Evolutionary conservation across 2,888 invertebrate genomes (phyloP), one percentile per base, ranked within the genome.

Genomic region (Nebria salina): DNA sequence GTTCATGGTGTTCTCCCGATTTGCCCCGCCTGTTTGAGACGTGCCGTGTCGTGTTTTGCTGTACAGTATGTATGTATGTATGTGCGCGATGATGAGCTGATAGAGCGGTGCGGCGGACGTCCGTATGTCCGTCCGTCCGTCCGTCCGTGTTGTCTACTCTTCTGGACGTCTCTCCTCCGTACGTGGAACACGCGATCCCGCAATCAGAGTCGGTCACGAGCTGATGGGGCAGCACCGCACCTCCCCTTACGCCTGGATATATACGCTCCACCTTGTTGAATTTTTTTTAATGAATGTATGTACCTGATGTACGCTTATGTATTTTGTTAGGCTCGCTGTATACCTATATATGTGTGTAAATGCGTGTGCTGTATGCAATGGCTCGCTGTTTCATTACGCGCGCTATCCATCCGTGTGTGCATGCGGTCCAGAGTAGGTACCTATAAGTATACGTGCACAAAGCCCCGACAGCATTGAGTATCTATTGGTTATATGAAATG

Each of bases 131-230:
- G 79, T 34, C n/a, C 66, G 66, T 66, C 66, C 77, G 34, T 34
- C 54, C 54, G 54, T 54, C 54, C 54, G 65, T 78, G 78, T 54
- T 54, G 54, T 78, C 78, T 72, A 78, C 78, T 78, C 78, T 64
- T 42, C 73, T 78, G 78, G 78, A 78, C 78, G 77, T 77, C 77
- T 77, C 68, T 76, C 75, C 65, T 34, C 75, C 15, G 76, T 76
- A 64, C 64, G 42, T 79, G 54, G 74, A 79, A 82, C 82, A 82
- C 82, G 82, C 82, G 79, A 82, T 82, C 82, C 76, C 74, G 82
- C 79, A 82, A 82, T 82, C 82, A 82, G 79, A 82, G 76, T 76
- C 70, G 78, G 78, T 78, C 78, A 78, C 78, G 78, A 78, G 78
- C 78, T 73, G 73, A 42, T 66, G 76, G 34, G 70, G 70, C 70